These are phyloP conservation scores for Porites rus DNA, from an alignment of 92 coral and sea anemone genomes.

Conservation along the genomic window DNA sequence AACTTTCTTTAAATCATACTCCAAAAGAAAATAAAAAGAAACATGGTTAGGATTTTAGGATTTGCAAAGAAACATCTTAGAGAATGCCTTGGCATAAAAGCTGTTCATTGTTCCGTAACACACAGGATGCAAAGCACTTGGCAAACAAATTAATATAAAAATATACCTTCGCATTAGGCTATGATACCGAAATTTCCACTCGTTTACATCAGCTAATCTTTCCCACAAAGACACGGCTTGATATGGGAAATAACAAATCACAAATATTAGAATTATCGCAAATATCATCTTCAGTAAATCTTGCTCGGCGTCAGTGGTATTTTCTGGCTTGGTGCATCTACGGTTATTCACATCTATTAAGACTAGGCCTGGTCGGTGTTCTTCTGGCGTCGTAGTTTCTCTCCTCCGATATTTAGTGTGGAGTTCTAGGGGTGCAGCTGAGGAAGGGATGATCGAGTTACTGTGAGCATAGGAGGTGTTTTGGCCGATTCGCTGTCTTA, in stretches of 20 bases:
- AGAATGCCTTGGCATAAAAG: slow-evolving; percentile 68
- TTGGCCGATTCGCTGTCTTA: slow-evolving; percentile 5
- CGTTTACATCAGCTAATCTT: slow-evolving; percentile 9
- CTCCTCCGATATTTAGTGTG: neutral
- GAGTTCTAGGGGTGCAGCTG: neutral
- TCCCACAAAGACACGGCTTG: slow-evolving; percentile 58
- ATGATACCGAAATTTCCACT: slow-evolving; percentile 37
- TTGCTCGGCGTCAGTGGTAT: slow-evolving; percentile 34
- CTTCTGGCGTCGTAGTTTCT: neutral
- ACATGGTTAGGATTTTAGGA: too few species aligned
- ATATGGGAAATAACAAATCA: slow-evolving; percentile 65
- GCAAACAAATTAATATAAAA: slow-evolving; percentile 64
- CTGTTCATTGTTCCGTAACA: slow-evolving; percentile 75
- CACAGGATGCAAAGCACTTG: slow-evolving; percentile 68
- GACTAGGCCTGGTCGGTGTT: neutral
- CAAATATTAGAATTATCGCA: slow-evolving; percentile 42
- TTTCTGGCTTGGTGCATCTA: slow-evolving; percentile 18
- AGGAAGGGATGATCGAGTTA: slow-evolving; percentile 2
- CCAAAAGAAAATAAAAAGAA: too few species aligned
- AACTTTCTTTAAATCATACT: too few species aligned
- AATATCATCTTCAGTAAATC: slow-evolving; percentile 71
- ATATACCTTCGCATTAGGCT: slow-evolving; percentile 29
- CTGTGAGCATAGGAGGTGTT: neutral
- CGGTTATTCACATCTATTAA: neutral
- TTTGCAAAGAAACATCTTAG: slow-evolving; percentile 50